Conservation (phyloP, 2,113 vertebrate genomes). For the Channa argus region DNA sequence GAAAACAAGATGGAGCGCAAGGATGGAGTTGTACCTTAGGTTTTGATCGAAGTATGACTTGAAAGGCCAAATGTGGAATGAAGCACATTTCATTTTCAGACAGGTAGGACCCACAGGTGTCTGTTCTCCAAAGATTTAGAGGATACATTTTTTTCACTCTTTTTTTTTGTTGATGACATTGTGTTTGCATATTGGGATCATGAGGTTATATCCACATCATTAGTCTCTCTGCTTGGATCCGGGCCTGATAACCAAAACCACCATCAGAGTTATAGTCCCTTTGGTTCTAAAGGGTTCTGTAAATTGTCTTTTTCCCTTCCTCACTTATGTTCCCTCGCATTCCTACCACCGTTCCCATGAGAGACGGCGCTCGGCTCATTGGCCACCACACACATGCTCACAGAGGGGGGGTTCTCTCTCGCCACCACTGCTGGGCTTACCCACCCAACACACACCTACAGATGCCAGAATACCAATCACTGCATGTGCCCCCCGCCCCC, state of each 20-base stretch:
- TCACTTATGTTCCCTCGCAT: conserved; percentile 32
- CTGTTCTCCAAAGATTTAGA: conserved; percentile 24
- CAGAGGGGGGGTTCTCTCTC: conserved; percentile 38
- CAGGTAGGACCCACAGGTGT: conserved; percentile 1
- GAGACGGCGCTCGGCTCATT: conserved; percentile 63
- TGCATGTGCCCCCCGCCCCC: conserved; percentile 21
- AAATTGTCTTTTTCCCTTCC: conserved; percentile 57
- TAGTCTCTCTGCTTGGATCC: conserved; percentile 72
- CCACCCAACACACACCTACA: conserved; percentile 47
- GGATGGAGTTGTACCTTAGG: neutral
- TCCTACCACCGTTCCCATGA: conserved; percentile 57
- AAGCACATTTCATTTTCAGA: conserved; percentile 15
- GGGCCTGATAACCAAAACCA: conserved; percentile 42
- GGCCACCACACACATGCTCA: conserved; percentile 57
- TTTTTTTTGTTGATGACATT: conserved; percentile 52
- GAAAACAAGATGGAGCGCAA: neutral
- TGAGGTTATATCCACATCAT: conserved; percentile 59
- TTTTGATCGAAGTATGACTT: conserved; percentile 2
- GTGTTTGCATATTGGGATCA: conserved; percentile 71
- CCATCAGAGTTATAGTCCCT: conserved; percentile 45
- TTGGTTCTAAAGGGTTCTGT: conserved; percentile 59
- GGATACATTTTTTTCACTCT: conserved; percentile 32
- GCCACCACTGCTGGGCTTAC: conserved; percentile 54
- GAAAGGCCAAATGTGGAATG: conserved; percentile 13
- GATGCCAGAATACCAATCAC: conserved; percentile 62